phyloP scores from a whole-genome alignment of 2,888 invertebrate genomes.

The Orthosia gracilis region DNA sequence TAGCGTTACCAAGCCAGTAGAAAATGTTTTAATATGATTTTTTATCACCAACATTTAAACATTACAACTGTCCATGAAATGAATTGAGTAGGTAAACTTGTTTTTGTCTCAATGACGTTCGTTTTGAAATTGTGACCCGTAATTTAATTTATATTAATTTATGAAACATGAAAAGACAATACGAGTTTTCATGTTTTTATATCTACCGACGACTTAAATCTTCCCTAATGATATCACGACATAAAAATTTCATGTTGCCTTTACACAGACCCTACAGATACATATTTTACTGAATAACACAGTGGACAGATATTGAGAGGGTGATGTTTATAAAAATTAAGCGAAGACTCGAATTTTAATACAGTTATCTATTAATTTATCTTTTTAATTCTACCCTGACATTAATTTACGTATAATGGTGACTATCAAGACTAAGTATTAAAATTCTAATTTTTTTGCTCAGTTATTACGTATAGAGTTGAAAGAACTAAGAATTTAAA shows the following conservation, averaged over 20 bases:
- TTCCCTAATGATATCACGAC: slow-evolving; percentile 86
- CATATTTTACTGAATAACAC: slow-evolving; percentile 76
- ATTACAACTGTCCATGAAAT: slow-evolving; percentile 39
- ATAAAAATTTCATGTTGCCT: slow-evolving; percentile 73
- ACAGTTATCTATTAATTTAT: slow-evolving; percentile 84
- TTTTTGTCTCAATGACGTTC: slow-evolving; percentile 42
- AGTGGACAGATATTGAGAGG: slow-evolving; percentile 87
- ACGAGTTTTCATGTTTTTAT: slow-evolving; percentile 65
- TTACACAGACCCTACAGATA: slow-evolving; percentile 71
- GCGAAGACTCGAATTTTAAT: slow-evolving; percentile 84
- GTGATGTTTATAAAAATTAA: slow-evolving; percentile 86
- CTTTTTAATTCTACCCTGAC: slow-evolving; percentile 93
- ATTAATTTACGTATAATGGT: slow-evolving; percentile 97
- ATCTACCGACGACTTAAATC: slow-evolving; percentile 76
- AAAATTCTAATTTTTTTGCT: slow-evolving; percentile 84
- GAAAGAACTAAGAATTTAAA: slow-evolving; percentile 66
- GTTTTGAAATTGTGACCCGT: slow-evolving; percentile 33
- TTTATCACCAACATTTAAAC: slow-evolving; percentile 22
- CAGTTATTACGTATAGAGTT: slow-evolving; percentile 84
- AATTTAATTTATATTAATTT: slow-evolving; percentile 50
- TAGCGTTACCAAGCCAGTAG: slow-evolving; percentile 30
- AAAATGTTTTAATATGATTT: slow-evolving; percentile 26
- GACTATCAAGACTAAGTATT: slow-evolving; percentile 90
- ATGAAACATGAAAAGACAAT: slow-evolving; percentile 37
- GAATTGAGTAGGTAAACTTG: slow-evolving; percentile 37